Evolutionary conservation across 1,140 invertebrate genomes (phyloP), one percentile per base, ranked within the genome.

Genomic region (Dryas iulia): DNA sequence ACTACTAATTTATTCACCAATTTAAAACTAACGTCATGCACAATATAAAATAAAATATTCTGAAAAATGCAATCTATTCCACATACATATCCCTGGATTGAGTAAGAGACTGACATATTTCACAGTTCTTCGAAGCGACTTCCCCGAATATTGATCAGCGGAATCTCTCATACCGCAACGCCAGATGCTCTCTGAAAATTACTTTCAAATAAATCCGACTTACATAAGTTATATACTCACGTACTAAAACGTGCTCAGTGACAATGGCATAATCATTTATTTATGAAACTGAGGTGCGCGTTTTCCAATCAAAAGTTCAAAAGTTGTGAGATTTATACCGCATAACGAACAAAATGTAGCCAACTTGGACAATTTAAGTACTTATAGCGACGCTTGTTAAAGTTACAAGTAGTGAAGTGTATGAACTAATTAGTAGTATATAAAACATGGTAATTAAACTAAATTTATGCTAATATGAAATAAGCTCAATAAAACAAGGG

Each of bases 81-180:
- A 62, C 60, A 62, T 62, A 61, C 59, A 61, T 18, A 61, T 61
- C 53, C 52, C 10, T 24, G 66, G 66, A 68, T 68, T 68, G 84
- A 85, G 76, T 83, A 81, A 86, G 82, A 82, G 79, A 84, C 81
- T 87, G 84, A 82, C 79, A 88, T 87, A 89, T 89, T 88, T 84
- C 83, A 81, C 76, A 86, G 82, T 84, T 89, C 85, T 86, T 86
- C 81, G 78, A 53, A 53, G 77, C 76, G 77, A 86, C 81, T 87
- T 78, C 74, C n/a, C 82, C 74, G 86, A 89, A 89, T 91, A 91
- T 91, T 87, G 89, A 89, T 90, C 83, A 89, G 83, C 72, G 65
- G 82, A 86, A 88, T 87, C 76, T 84, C 76, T 87, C 85, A 88
- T 82, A 84, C 82, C 84, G 83, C 80, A 85, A 66, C 66, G 79